phyloP scores from a whole-genome alignment of 2,888 invertebrate species.

The Mylabris sibirica region DNA sequence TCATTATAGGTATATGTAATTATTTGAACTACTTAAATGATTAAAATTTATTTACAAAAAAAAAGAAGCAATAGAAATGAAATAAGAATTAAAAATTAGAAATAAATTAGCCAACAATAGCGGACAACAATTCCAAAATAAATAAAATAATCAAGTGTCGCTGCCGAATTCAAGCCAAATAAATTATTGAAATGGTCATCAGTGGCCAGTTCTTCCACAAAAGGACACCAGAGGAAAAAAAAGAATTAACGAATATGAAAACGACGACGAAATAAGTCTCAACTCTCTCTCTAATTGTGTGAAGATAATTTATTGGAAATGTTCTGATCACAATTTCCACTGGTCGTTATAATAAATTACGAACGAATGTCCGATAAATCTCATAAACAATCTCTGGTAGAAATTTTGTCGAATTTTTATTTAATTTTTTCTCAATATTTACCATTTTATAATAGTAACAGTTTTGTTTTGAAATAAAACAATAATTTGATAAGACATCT shows the following conservation, averaged over 20 bases:
- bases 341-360: constrained; percentile 22
- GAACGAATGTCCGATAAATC: neutral
- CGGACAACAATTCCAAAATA: constrained; percentile 18
- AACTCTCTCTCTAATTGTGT: constrained; percentile 41
- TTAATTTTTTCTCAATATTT: neutral
- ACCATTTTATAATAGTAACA: neutral
- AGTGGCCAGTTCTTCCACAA: constrained; percentile 33
- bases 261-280: constrained; percentile 27
- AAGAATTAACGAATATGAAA: neutral
- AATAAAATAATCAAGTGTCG: constrained; percentile 36
- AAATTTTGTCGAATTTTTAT: neutral
- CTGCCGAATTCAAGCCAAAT: constrained; percentile 46
- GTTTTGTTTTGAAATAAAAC: neutral
- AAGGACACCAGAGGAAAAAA: constrained; percentile 20
- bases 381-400: neutral
- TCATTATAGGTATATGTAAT: neutral
- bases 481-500: neutral
- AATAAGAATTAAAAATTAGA: neutral
- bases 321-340: constrained; percentile 36
- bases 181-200: constrained; percentile 38
- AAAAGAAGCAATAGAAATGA: too few species aligned
- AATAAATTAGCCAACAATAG: neutral
- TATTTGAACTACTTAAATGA: too few species aligned
- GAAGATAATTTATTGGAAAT: constrained; percentile 45
- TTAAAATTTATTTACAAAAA: neutral